Conservation (phyloP, 2,113 vertebrate species). For the Syngnathus scovelli region DNA sequence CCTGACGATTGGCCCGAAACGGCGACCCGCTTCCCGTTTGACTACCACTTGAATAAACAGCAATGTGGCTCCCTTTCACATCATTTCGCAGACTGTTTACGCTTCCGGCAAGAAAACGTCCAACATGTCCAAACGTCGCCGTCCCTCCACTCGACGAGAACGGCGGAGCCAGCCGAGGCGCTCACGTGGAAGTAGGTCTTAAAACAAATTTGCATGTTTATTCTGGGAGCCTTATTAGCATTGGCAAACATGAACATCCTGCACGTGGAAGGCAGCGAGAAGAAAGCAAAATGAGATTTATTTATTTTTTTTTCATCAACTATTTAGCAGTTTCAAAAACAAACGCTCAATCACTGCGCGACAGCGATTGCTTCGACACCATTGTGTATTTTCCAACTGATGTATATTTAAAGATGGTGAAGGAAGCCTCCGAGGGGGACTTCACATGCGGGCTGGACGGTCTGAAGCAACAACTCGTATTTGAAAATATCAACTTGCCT, state of each 20-base stretch:
- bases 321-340: slow-evolving; percentile 32
- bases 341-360: slow-evolving; percentile 11
- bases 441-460: not conserved
- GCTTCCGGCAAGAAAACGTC: not conserved
- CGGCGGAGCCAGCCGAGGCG: slow-evolving; percentile 8
- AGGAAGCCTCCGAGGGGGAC: not conserved
- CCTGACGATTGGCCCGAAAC: too few species aligned
- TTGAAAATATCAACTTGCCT: not conserved
- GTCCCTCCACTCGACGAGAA: not conserved
- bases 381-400: slow-evolving; percentile 32
- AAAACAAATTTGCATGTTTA: slow-evolving; percentile 59
- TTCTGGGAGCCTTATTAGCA: slow-evolving; percentile 59
- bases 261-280: not conserved
- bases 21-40: too few species aligned
- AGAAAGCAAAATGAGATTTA: slow-evolving; percentile 16
- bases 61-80: too few species aligned
- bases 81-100: too few species aligned
- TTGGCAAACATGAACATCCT: slow-evolving; percentile 51
- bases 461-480: not conserved
- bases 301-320: slow-evolving; percentile 39
- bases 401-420: slow-evolving; percentile 29
- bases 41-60: too few species aligned
- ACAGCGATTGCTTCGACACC: not conserved
- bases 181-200: slow-evolving; percentile 56
- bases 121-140: not conserved